Percentiles rank a stretch among this genome's conserved stretches.
phyloP scores from a whole-genome alignment of 2,113 vertebrate genomes.

The Suricata suricatta region DNA sequence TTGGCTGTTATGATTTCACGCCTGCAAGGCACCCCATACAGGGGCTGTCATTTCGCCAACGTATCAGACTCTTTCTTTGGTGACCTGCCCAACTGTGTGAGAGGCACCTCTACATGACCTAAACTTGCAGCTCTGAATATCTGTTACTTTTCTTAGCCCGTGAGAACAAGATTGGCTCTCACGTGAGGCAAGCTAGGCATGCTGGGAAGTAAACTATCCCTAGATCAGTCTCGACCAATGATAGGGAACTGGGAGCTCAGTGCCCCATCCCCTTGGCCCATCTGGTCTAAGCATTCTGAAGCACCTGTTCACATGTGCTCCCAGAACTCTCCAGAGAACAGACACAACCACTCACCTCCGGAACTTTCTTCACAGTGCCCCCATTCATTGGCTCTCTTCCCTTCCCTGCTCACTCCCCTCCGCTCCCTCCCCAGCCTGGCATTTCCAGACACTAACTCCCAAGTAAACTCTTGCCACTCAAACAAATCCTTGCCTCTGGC shows the following conservation, averaged over 20 bases:
- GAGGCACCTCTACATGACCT: neutral
- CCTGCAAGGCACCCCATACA: neutral
- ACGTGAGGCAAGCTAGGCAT: neutral
- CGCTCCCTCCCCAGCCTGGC: neutral
- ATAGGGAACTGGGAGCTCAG: neutral
- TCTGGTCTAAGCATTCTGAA: neutral
- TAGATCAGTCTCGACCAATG: neutral
- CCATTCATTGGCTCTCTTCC: neutral
- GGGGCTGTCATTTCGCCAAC: neutral
- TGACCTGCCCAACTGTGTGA: neutral
- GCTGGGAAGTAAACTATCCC: neutral
- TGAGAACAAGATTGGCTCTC: neutral
- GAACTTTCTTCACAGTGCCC: neutral
- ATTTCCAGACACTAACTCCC: neutral
- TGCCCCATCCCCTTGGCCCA: neutral
- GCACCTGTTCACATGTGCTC: rapidly evolving
- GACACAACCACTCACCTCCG: neutral
- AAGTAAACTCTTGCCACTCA: neutral
- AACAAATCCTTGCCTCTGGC: neutral
- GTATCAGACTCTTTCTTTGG: neutral
- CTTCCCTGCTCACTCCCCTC: neutral
- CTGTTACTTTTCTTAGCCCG: neutral
- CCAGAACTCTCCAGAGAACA: neutral
- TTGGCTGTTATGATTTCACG: neutral
- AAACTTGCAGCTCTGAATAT: neutral